A percentile compares a stretch with the other conserved stretches of the same genome.
phyloP scores from a whole-genome alignment of 2,797 vertebrate genomes.

The Esox lucius region DNA sequence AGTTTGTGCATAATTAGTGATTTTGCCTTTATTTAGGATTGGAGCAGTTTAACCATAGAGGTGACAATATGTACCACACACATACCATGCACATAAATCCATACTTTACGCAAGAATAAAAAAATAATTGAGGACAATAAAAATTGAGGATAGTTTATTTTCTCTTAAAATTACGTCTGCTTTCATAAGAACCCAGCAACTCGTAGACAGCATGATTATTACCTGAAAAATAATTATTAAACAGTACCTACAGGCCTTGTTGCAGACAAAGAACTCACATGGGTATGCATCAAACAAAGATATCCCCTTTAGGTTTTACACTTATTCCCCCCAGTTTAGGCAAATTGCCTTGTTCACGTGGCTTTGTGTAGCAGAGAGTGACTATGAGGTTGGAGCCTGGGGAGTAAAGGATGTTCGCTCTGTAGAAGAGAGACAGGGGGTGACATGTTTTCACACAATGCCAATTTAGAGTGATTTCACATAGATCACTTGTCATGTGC shows the following conservation, averaged over 20 bases:
- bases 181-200: conserved; percentile 73
- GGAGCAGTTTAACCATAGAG: conserved; percentile 43
- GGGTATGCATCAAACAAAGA: conserved; percentile 78
- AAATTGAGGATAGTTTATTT: conserved; percentile 70
- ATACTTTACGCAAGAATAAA: conserved; percentile 63
- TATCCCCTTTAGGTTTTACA: conserved; percentile 80
- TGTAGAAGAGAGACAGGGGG: conserved; percentile 78
- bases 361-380: conserved; percentile 79
- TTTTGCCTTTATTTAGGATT: conserved; percentile 52
- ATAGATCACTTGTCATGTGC: conserved; percentile 81
- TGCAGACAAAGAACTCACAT: conserved; percentile 79
- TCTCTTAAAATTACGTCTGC: conserved; percentile 74
- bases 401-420: conserved; percentile 77
- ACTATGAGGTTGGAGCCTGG: conserved; percentile 79
- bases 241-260: conserved; percentile 79
- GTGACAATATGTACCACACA: conserved; percentile 11
- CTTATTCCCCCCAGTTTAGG: conserved; percentile 82
- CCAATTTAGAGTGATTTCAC: conserved; percentile 79
- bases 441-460: conserved; percentile 82
- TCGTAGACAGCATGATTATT: conserved; percentile 80
- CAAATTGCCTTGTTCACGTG: conserved; percentile 78
- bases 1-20: conserved; percentile 58
- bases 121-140: no score
- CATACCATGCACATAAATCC: conserved; percentile 62
- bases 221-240: conserved; percentile 83